Conservation (phyloP, 2,888 invertebrate genomes). For the Iphiclides podalirius region DNA sequence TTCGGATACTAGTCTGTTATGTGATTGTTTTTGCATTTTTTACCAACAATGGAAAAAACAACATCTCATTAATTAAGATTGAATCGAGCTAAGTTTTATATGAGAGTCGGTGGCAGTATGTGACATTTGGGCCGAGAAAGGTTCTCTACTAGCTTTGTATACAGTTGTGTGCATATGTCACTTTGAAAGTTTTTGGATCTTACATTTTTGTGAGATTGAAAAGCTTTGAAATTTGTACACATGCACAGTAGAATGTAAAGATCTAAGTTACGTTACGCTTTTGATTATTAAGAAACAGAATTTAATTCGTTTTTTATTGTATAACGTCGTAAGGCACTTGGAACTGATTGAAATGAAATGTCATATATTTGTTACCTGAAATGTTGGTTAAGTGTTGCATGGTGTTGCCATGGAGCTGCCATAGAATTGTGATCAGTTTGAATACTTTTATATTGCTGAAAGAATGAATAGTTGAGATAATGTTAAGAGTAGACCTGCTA, state of each 20-base stretch:
- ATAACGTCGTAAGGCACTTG: conserved; percentile 46
- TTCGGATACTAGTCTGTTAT: conserved; percentile 76
- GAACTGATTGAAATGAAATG: conserved; percentile 57
- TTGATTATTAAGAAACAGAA: conserved; percentile 28
- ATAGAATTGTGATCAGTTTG: conserved; percentile 78
- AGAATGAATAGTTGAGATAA: conserved; percentile 66
- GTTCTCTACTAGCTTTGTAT: conserved; percentile 52
- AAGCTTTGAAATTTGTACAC: neutral
- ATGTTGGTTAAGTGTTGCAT: conserved; percentile 71
- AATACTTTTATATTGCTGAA: conserved; percentile 78
- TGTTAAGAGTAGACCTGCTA: conserved; percentile 77
- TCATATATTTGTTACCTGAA: conserved; percentile 60
- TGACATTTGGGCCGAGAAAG: conserved; percentile 61
- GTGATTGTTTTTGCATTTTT: conserved; percentile 77
- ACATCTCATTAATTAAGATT: conserved; percentile 76
- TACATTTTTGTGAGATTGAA: neutral
- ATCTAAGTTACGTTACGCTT: conserved; percentile 10
- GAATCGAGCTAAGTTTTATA: conserved; percentile 60
- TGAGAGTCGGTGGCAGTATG: conserved; percentile 63
- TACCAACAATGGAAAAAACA: conserved; percentile 68
- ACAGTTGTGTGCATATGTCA: conserved; percentile 15
- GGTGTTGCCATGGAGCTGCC: conserved; percentile 76
- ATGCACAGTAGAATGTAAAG: conserved; percentile 14
- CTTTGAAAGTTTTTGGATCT: neutral
- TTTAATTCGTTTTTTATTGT: conserved; percentile 50